Conservation (phyloP, 2,113 vertebrate species). For the Saccopteryx leptura region DNA sequence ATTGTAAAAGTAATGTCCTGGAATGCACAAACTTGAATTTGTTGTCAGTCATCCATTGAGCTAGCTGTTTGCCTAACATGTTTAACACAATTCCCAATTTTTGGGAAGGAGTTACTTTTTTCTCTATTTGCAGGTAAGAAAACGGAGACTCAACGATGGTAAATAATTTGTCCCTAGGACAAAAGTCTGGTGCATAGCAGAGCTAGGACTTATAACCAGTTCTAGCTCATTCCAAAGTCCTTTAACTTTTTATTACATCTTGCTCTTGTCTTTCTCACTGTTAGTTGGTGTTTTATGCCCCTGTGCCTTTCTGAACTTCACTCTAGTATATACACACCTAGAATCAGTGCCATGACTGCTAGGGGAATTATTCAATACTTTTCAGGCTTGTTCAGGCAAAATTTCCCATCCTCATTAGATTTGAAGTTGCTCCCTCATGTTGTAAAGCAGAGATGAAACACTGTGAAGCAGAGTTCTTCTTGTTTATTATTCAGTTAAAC, state of each 20-base stretch:
- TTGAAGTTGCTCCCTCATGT: slow-evolving; percentile 68
- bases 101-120: not conserved
- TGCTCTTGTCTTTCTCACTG: not conserved
- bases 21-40: not conserved
- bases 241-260: not conserved
- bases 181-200: not conserved
- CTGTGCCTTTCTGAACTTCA: slow-evolving; percentile 2
- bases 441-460: slow-evolving; percentile 59
- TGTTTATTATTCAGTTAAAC: slow-evolving; percentile 67
- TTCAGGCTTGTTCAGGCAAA: slow-evolving; percentile 76
- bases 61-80: not conserved
- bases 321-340: not conserved
- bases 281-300: not conserved
- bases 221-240: not conserved
- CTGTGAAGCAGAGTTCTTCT: not conserved
- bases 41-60: not conserved
- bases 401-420: slow-evolving; percentile 79
- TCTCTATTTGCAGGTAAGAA: not conserved
- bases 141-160: not conserved
- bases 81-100: slow-evolving; percentile 10
- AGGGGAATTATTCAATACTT: slow-evolving; percentile 67
- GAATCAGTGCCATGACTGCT: slow-evolving; percentile 50
- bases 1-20: not conserved
- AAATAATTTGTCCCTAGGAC: not conserved
- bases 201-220: not conserved